Evolutionary conservation across 2,797 vertebrate species (phyloP), one percentile per base, ranked within the genome.

Genomic region (Sebastes paucispinis): DNA sequence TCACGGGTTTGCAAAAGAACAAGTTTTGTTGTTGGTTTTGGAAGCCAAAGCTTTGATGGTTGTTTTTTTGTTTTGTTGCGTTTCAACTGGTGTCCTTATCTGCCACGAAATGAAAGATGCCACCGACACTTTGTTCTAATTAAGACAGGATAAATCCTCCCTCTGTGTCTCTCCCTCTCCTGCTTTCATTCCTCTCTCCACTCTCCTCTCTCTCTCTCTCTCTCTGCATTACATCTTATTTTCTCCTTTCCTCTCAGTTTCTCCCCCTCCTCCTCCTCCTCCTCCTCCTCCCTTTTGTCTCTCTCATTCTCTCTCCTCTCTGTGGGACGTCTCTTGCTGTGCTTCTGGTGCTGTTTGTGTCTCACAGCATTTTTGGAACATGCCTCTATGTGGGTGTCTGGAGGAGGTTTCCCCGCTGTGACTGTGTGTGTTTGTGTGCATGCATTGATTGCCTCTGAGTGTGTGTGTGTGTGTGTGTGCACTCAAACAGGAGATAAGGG

Each of bases 291-390:
- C 55, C 70, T 76, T 89, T 91, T 89, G 83, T 93, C 82, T 91
- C 82, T 91, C 79, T 78, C 68, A 16, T 87, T 88, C 86, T 87
- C 84, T 70, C 81, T 79, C 68, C 79, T 92, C 91, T 93, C 91
- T 75, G 89, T 86, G 92, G 90, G 91, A 90, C 8, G 75, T 85
- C 92, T 87, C 88, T 88, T 68, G 83, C 88, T 86, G 39, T 60
- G 91, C 87, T 91, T 86, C 87, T 91, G 90, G 83, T 88, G 86
- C 88, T 83, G 90, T 87, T 91, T 89, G 82, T 86, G 91, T 91
- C 77, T 92, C 80, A 66, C 83, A 86, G 88, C 85, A 57, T 92
- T 92, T 91, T 91, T 92, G 89, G 90, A 92, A 75, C 87, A 63
- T 80, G 86, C 54, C 79, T 89, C 84, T 70, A 79, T 87, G 91